phyloP scores from a whole-genome alignment of 2,888 invertebrate species.

The Iselma pallidipennis region DNA sequence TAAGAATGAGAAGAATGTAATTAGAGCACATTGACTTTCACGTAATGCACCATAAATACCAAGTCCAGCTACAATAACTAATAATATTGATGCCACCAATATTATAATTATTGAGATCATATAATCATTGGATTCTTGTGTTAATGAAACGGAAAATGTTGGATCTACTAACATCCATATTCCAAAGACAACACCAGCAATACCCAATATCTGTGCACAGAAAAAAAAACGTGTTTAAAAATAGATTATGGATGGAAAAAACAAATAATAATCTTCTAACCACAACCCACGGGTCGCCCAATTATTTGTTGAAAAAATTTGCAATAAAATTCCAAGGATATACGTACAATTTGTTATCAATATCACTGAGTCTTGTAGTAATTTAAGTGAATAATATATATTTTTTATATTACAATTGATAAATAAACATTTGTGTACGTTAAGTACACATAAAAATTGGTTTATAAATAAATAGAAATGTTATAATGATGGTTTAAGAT shows the following conservation, averaged over 20 bases:
- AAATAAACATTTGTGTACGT: too few species aligned
- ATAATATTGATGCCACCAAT: conserved; percentile 70
- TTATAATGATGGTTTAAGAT: too few species aligned
- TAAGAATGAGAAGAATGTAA: conserved; percentile 78
- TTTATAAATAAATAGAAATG: too few species aligned
- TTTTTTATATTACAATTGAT: too few species aligned
- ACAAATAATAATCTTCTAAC: neutral
- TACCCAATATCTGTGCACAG: conserved; percentile 66
- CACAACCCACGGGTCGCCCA: neutral
- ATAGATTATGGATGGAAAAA: neutral
- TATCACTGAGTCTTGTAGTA: too few species aligned
- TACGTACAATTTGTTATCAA: neutral
- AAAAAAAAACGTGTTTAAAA: too few species aligned
- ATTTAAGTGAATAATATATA: too few species aligned
- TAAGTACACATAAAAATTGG: too few species aligned
- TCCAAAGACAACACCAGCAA: conserved; percentile 69
- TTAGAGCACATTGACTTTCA: conserved; percentile 77
- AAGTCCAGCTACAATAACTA: conserved; percentile 76
- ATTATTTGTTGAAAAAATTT: neutral
- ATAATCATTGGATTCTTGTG: conserved; percentile 66
- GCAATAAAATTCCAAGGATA: neutral
- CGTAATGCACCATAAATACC: conserved; percentile 82
- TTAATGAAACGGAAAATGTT: conserved; percentile 71
- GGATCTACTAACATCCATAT: conserved; percentile 80
- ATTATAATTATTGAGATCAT: conserved; percentile 74